Percentiles rank a stretch among this genome's conserved stretches.
Conservation (phyloP, 2,113 vertebrate species). For the Hymenochirus boettgeri region DNA sequence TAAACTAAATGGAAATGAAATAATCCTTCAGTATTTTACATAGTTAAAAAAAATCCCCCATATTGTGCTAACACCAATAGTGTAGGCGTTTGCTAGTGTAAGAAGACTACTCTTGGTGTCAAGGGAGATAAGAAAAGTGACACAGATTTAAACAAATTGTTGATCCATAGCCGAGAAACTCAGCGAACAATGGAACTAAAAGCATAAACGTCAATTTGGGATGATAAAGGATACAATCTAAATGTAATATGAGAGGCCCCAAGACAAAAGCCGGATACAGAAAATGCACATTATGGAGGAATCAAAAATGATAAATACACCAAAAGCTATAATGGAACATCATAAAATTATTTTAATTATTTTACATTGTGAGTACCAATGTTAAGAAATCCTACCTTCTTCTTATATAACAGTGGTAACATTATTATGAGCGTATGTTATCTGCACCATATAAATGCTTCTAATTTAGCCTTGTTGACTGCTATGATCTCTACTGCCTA, state of each 20-base stretch:
- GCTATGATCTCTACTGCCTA: constrained; percentile 33
- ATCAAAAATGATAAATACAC: constrained; percentile 49
- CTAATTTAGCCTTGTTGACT: constrained; percentile 24
- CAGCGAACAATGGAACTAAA: constrained; percentile 82
- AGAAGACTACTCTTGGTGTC: constrained; percentile 61
- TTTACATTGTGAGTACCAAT: constrained; percentile 16
- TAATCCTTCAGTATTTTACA: constrained; percentile 51
- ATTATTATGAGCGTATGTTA: constrained; percentile 36
- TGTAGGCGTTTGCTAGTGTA: constrained; percentile 50
- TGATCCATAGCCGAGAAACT: constrained; percentile 66
- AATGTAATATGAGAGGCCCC: constrained; percentile 81
- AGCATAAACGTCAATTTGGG: constrained; percentile 87
- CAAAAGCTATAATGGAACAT: constrained; percentile 30
- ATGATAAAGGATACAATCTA: constrained; percentile 85
- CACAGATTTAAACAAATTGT: constrained; percentile 81
- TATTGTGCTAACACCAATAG: constrained; percentile 53
- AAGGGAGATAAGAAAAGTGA: constrained; percentile 67
- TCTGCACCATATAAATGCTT: constrained; percentile 36
- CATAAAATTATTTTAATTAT: constrained; percentile 26
- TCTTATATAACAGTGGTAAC: constrained; percentile 43
- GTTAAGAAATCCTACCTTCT: no score
- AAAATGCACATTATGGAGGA: constrained; percentile 69
- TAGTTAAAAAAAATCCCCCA: constrained; percentile 31
- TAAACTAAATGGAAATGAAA: constrained; percentile 65
- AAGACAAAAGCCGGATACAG: constrained; percentile 73